Evolutionary conservation across 2,113 vertebrate genomes (phyloP), one percentile per base, ranked within the genome.

Genomic region (Centrocercus urophasianus): DNA sequence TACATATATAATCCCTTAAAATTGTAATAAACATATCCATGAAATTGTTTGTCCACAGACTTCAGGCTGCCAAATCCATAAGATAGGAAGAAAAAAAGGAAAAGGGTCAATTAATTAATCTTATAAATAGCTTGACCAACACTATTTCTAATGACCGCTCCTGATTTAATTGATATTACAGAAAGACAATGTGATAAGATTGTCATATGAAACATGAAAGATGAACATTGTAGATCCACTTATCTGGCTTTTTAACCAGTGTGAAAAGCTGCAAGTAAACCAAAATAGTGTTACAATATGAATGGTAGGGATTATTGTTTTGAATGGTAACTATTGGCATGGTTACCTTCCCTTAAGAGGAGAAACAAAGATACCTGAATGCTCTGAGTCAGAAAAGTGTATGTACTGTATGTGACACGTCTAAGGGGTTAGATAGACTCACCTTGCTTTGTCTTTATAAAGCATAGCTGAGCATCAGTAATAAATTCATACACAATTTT

Each of bases 11-110:
- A 89, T 28, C 47, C 43, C n/a, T 38, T 89, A 57, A 67, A 89
- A 56, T 16, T 42, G 14, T 64, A 81, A 75, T 59, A 83, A 92
- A 57, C 8, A 19, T 30, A n/a, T 64, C 28, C 19, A 32, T 50
- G 56, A 81, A 71, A 67, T 67, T 42, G 4, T 84, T 92, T 72
- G 47, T 82, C 52, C 61, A 30, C 47, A 14, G 14, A 3, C 43
- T 92, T 91, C 81, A 91, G 63, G 77, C 74, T 87, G 47, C 43
- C 32, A 69, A n/a, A 91, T 93, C 87, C 87, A 91, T 78, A 93
- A 69, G 14, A 40, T 28, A 72, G 43, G 52, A 34, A 89, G 57
- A 59, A 89, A 91, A 43, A 64, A 89, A 86, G 15, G 8, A 57
- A 64, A 89, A 86, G 15, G 8, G 13, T 65, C 52, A 90, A 63